These are phyloP conservation scores for Chromis chromis DNA, from an alignment of 2,797 vertebrate genomes.

Conservation along the genomic window DNA sequence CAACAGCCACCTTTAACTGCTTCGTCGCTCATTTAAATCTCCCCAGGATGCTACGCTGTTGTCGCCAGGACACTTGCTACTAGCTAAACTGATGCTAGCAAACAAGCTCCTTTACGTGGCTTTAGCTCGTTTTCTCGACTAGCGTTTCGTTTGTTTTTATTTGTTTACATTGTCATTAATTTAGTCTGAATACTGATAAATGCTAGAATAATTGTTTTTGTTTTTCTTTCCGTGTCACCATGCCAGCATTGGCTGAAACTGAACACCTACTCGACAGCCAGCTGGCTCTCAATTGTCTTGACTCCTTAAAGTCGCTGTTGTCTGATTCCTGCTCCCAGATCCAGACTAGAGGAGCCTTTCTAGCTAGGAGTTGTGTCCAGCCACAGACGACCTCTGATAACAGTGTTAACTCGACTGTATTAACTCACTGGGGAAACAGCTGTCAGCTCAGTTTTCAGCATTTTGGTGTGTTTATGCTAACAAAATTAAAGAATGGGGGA, in stretches of 20 bases:
- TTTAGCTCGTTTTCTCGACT: not conserved
- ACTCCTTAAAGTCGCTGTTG: conserved; percentile 50
- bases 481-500: not conserved
- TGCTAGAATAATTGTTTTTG: not conserved
- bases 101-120: conserved; percentile 13
- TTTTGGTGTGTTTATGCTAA: not conserved
- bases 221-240: not conserved
- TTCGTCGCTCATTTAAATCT: not conserved
- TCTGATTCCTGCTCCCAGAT: conserved; percentile 26
- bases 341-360: conserved; percentile 31
- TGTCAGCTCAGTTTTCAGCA: conserved; percentile 9
- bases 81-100: conserved; percentile 63
- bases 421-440: not conserved
- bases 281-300: conserved; percentile 23
- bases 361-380: not conserved
- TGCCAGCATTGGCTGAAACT: conserved; percentile 36
- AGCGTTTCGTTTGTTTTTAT: not conserved
- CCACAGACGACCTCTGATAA: not conserved
- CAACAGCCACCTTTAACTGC: too few species aligned
- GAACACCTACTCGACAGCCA: conserved; percentile 58
- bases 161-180: rapidly evolving
- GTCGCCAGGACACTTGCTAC: conserved; percentile 14
- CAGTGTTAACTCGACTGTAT: too few species aligned
- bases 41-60: not conserved
- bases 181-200: too few species aligned